Evolutionary conservation across 2,113 vertebrate species (phyloP).

Genomic region (Dicerorhinus sumatrensis): DNA sequence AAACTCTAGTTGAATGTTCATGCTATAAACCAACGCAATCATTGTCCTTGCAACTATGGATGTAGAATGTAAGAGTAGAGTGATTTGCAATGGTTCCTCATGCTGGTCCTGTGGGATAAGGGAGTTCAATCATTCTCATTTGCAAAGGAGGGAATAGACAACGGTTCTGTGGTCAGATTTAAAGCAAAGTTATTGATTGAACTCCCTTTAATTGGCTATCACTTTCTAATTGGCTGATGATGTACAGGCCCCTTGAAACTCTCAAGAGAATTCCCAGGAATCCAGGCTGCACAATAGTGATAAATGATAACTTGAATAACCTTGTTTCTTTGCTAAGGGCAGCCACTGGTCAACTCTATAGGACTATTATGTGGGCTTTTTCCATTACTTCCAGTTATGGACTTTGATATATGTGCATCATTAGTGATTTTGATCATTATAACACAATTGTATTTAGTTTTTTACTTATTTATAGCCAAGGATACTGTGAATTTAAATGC

Average conservation of each 20-base stretch:
- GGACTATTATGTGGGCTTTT: constrained; percentile 1
- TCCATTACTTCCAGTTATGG: not conserved
- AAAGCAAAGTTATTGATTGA: constrained; percentile 73
- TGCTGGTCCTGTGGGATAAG: constrained; percentile 28
- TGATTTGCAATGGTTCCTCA: constrained; percentile 52
- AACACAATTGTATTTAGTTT: constrained; percentile 9
- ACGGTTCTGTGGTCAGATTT: constrained; percentile 66
- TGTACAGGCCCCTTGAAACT: constrained; percentile 49
- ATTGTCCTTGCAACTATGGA: constrained; percentile 33
- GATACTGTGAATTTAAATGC: not conserved
- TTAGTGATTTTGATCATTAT: constrained; percentile 52
- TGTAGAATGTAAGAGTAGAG: constrained; percentile 26
- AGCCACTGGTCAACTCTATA: constrained; percentile 21
- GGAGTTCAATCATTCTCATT: constrained; percentile 57
- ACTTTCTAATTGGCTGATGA: constrained; percentile 74
- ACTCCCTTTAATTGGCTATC: constrained; percentile 71
- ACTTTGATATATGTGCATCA: constrained; percentile 30
- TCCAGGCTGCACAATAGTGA: constrained; percentile 33
- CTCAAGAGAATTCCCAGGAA: constrained; percentile 53
- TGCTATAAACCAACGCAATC: constrained; percentile 37
- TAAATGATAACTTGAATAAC: constrained; percentile 67
- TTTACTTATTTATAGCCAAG: constrained; percentile 47
- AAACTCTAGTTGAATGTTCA: constrained; percentile 16
- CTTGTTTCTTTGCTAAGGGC: constrained; percentile 57
- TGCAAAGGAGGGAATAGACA: constrained; percentile 48